Evolutionary conservation across 2,888 invertebrate genomes (phyloP).

Genomic region (Zele albiditarsus): DNA sequence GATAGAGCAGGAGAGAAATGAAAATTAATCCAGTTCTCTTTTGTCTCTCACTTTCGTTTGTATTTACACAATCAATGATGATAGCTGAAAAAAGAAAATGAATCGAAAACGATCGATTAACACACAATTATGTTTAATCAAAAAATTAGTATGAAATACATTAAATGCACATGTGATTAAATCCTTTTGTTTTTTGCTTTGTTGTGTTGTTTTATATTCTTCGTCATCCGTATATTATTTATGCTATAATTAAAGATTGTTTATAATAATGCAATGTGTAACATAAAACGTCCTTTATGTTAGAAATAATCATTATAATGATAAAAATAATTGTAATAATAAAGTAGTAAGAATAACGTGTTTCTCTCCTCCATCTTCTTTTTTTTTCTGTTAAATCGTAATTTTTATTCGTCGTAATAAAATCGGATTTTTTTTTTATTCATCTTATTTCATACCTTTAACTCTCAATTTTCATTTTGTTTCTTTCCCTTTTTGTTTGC

Average conservation of each 20-base stretch:
- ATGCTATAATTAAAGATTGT: conserved; percentile 68
- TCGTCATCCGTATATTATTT: conserved; percentile 67
- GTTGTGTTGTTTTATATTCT: conserved; percentile 53
- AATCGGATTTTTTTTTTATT: conserved; percentile 49
- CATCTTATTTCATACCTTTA: conserved; percentile 42
- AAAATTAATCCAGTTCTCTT: background rate
- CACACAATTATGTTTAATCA: conserved; percentile 73
- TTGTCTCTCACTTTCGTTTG: background rate
- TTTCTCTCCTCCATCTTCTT: conserved; percentile 38
- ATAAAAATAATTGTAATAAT: conserved; percentile 65
- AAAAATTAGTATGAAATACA: conserved; percentile 73
- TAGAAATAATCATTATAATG: conserved; percentile 61
- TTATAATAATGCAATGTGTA: conserved; percentile 65
- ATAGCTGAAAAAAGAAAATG: conserved; percentile 62
- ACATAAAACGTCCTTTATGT: conserved; percentile 63
- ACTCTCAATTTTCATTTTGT: conserved; percentile 55
- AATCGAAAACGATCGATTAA: conserved; percentile 64
- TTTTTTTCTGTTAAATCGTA: conserved; percentile 29
- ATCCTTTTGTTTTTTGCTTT: conserved; percentile 53
- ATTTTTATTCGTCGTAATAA: conserved; percentile 57
- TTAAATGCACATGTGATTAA: conserved; percentile 73
- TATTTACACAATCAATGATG: conserved; percentile 34
- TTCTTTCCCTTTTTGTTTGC: conserved; percentile 41
- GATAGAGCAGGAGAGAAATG: conserved; percentile 22
- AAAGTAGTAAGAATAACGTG: conserved; percentile 61